These are phyloP conservation scores for Drymodes brunneopygia DNA, from an alignment of 2,113 vertebrate genomes.

Conservation along the genomic window DNA sequence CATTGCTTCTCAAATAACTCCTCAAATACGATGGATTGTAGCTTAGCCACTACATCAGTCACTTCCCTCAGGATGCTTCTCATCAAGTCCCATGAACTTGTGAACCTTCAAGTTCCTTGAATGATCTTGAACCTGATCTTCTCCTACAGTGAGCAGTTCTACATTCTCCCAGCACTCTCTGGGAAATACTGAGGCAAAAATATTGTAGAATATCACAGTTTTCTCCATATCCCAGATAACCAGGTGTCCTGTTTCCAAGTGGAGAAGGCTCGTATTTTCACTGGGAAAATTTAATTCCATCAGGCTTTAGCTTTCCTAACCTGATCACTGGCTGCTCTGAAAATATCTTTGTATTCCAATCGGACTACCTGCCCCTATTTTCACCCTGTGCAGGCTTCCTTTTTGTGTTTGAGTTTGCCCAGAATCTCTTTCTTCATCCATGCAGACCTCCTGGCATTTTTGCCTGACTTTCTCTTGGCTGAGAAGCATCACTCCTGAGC, in stretches of 20 bases:
- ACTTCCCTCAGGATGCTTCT: neutral
- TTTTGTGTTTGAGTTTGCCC: neutral
- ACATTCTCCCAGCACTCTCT: neutral
- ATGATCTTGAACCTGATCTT: neutral
- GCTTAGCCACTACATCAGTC: neutral
- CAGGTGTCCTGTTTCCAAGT: neutral
- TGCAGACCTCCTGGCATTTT: neutral
- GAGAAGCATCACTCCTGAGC: neutral
- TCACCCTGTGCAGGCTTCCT: neutral
- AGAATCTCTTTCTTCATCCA: neutral
- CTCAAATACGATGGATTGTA: neutral
- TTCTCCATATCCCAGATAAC: neutral
- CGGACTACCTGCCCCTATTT: neutral
- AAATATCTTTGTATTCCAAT: neutral
- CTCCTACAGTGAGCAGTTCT: neutral
- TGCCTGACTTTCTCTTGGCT: neutral
- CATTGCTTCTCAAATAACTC: neutral
- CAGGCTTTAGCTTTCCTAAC: neutral
- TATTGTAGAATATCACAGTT: neutral
- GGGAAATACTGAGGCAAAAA: neutral
- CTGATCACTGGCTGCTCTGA: neutral
- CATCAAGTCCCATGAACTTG: neutral
- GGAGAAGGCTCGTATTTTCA: neutral
- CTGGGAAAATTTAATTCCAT: neutral
- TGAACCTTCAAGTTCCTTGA: neutral